Evolutionary conservation across 1,140 invertebrate genomes (phyloP).

Genomic region (Aleiodes sp.): DNA sequence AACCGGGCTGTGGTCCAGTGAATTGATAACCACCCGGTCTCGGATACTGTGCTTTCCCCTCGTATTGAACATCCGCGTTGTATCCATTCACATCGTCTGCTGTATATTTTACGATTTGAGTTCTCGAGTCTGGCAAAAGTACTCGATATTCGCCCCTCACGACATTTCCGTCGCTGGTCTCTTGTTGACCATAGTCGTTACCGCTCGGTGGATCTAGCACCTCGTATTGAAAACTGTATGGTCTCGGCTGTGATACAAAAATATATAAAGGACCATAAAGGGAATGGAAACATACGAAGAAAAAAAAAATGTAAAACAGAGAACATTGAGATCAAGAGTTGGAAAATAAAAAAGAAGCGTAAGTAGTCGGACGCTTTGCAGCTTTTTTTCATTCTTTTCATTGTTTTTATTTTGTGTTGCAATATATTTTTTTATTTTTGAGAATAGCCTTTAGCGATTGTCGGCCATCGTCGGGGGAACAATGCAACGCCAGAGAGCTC

Average conservation of each 20-base stretch:
- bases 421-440: too few relatives aligned
- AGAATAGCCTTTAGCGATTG: slow-evolving; percentile 3
- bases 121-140: slow-evolving; percentile 77
- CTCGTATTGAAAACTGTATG: slow-evolving; percentile 81
- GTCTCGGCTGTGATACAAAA: slow-evolving; percentile 69
- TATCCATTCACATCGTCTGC: slow-evolving; percentile 81
- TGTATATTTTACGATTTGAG: slow-evolving; percentile 78
- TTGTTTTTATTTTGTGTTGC: not conserved
- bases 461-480: not conserved
- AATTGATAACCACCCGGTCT: slow-evolving; percentile 34
- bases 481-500: not conserved
- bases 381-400: not conserved
- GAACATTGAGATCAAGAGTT: not conserved
- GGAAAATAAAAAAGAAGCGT: slow-evolving; percentile 15
- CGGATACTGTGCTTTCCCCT: slow-evolving; percentile 74
- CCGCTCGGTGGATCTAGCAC: slow-evolving; percentile 78
- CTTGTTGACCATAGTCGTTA: slow-evolving; percentile 76
- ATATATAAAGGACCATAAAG: slow-evolving; percentile 10
- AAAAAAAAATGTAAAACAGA: slow-evolving; percentile 19
- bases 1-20: not conserved
- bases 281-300: not conserved
- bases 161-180: slow-evolving; percentile 75
- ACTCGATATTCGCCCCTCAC: slow-evolving; percentile 78
- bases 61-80: slow-evolving; percentile 81
- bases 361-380: not conserved